Conservation (phyloP, 2,797 vertebrate genomes). For the Pygocentrus nattereri region DNA sequence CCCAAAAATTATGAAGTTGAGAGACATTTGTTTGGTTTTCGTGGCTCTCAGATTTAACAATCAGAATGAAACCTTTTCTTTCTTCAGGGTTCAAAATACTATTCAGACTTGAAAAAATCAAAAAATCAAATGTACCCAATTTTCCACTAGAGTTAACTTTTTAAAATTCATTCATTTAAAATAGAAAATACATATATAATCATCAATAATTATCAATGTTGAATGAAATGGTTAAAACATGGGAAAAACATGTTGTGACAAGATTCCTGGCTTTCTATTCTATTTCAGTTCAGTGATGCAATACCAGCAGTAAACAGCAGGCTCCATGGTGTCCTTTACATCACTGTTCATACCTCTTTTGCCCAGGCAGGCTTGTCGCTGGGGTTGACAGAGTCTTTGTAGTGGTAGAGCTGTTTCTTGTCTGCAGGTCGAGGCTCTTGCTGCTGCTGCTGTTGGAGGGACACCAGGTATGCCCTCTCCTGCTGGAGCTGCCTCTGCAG, state of each 20-base stretch:
- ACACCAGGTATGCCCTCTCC: conserved; percentile 94
- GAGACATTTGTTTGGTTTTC: too few species aligned
- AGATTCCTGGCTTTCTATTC: not conserved
- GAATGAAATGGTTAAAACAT: not conserved
- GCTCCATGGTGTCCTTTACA: not conserved
- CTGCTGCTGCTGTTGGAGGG: conserved; percentile 92
- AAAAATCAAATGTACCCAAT: too few species aligned
- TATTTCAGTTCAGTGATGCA: not conserved
- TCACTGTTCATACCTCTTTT: conserved; percentile 86
- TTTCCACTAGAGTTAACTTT: too few species aligned
- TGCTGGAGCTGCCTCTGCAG: conserved; percentile 96
- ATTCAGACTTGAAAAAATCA: too few species aligned
- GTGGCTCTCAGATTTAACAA: too few species aligned
- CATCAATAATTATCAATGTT: not conserved
- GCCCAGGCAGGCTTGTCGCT: conserved; percentile 97
- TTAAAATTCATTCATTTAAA: too few species aligned
- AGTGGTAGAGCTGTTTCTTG: conserved; percentile 97
- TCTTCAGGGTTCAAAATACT: too few species aligned
- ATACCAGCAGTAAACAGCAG: not conserved
- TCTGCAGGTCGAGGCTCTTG: conserved; percentile 88
- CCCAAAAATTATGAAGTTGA: too few species aligned
- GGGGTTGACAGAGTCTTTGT: conserved; percentile 94
- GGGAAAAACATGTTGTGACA: not conserved
- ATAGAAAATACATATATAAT: too few species aligned
- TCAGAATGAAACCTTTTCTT: too few species aligned